Evolutionary conservation across 2,888 invertebrate species (phyloP).

Genomic region (Cataglyphis albicans): DNA sequence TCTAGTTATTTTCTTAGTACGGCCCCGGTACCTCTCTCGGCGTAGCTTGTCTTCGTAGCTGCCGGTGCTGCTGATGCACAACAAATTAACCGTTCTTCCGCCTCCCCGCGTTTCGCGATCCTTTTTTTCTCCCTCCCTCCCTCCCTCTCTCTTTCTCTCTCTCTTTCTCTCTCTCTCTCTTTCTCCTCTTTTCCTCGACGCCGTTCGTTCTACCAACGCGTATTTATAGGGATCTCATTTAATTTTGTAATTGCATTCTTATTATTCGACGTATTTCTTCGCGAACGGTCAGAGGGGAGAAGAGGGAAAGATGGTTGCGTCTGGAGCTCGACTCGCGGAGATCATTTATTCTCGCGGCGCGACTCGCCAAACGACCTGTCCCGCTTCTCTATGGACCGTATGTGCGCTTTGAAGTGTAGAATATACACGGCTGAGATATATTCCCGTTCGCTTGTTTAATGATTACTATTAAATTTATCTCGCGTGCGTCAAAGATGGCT

Average conservation of each 20-base stretch:
- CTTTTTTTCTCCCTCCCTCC: not conserved
- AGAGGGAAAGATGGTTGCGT: slow-evolving; percentile 42
- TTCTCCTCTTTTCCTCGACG: slow-evolving; percentile 9
- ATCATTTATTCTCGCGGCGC: slow-evolving; percentile 68
- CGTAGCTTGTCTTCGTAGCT: slow-evolving; percentile 66
- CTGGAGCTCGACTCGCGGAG: slow-evolving; percentile 59
- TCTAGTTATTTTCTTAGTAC: slow-evolving; percentile 82
- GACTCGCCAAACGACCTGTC: slow-evolving; percentile 70
- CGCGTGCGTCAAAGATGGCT: slow-evolving; percentile 57
- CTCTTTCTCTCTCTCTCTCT: not conserved
- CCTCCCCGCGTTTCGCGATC: slow-evolving; percentile 47
- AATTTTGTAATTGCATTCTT: slow-evolving; percentile 70
- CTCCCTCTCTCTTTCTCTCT: not conserved
- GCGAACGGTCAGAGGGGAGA: not conserved
- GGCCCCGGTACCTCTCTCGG: slow-evolving; percentile 52
- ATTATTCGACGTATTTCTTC: slow-evolving; percentile 52
- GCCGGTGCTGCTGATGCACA: slow-evolving; percentile 80
- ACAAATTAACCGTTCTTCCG: slow-evolving; percentile 81
- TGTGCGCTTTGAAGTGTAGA: slow-evolving; percentile 59
- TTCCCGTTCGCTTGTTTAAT: slow-evolving; percentile 54
- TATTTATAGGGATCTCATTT: slow-evolving; percentile 78
- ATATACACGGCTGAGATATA: slow-evolving; percentile 54
- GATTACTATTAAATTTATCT: slow-evolving; percentile 65
- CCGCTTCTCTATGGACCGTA: slow-evolving; percentile 61
- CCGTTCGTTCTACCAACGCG: slow-evolving; percentile 47